Base-by-base conservation (phyloP, 1,140 invertebrate genomes). In the Stratiolaelaps scimitus region DNA sequence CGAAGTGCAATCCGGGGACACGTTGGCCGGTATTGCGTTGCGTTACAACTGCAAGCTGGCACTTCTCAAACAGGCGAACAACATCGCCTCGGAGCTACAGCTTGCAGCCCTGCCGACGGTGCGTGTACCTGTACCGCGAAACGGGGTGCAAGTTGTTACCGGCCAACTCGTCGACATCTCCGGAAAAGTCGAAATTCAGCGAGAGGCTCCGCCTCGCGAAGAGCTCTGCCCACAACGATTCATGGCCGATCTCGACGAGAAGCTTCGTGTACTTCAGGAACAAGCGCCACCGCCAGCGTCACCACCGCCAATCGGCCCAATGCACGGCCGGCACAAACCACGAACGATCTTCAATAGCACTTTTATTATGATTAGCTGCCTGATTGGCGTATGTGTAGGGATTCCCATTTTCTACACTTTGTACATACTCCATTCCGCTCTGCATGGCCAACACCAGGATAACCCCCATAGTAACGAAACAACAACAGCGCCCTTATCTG, bases 121-220 rank as follows among this genome's bases (percentile, higher is more conserved):
- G 26, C 26, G 34, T 17, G 53, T 60, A 29, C 53, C 53, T 4
- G 53, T 60, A 34, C 53, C 53, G 17, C 53, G 53, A 29, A 60
- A 60, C 23, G 53, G 53, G 17, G 53, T 60, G 13, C 53, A 60
- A 15, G 34, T 40, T 40, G 34, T 40, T 40, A 60, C 53, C 26
- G 53, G 53, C 17, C 53, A 60, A 23, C 53, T 60, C 17, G 34
- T 60, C 13, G 53, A 60, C 53, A 60, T 60, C 26, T 60, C 53
- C 26, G 23, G 26, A 26, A 60, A 60, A 60, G 53, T 60, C 23
- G 53, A 60, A 60, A 60, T 60, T 23, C 53, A 26, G 53, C 17
- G 53, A 5, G 53, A 60, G 26, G 53, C 26, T 26, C 53, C 53
- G 15, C 15, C 53, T 34, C 53, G 53, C 2, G 53, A 60, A 60